A percentile compares a stretch with the other conserved stretches of the same genome.
These are phyloP conservation scores for Enteromius mattozi DNA, from an alignment of 2,797 vertebrate species.

Conservation along the genomic window DNA sequence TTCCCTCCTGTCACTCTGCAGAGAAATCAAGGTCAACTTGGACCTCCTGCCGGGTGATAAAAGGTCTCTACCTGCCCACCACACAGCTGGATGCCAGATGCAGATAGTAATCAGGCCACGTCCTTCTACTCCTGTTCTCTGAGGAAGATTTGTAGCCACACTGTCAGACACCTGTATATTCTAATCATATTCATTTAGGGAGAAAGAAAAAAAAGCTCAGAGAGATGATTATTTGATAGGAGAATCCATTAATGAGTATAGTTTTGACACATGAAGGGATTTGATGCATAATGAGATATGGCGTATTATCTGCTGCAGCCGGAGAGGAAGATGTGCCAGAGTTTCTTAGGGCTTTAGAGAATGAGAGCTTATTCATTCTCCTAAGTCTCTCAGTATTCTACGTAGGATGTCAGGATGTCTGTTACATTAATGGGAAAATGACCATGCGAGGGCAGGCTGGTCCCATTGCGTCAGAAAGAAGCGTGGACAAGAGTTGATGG, in stretches of 20 bases:
- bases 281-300: conserved; percentile 54
- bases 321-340: conserved; percentile 45
- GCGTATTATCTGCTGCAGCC: conserved; percentile 46
- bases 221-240: conserved; percentile 25
- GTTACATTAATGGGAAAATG: conserved; percentile 52
- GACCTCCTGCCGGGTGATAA: conserved; percentile 59
- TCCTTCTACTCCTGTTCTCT: conserved; percentile 21
- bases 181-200: conserved; percentile 45
- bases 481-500: conserved; percentile 15
- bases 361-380: conserved; percentile 46
- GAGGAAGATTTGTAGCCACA: conserved; percentile 41
- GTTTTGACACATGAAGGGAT: conserved; percentile 50
- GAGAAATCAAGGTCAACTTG: conserved; percentile 62
- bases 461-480: conserved; percentile 23
- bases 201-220: neutral
- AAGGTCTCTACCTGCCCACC: conserved; percentile 57
- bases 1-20: conserved; percentile 39
- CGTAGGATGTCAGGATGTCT: conserved; percentile 39
- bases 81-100: conserved; percentile 43
- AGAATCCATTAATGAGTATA: conserved; percentile 44
- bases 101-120: conserved; percentile 53
- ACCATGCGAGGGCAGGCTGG: conserved; percentile 28
- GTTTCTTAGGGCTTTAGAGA: conserved; percentile 38
- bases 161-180: conserved; percentile 55
- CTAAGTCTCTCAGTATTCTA: conserved; percentile 39